Percentiles rank a stretch among this genome's conserved stretches.
Evolutionary conservation across 2,888 invertebrate genomes (phyloP).

Genomic region (Orthosia gothica): DNA sequence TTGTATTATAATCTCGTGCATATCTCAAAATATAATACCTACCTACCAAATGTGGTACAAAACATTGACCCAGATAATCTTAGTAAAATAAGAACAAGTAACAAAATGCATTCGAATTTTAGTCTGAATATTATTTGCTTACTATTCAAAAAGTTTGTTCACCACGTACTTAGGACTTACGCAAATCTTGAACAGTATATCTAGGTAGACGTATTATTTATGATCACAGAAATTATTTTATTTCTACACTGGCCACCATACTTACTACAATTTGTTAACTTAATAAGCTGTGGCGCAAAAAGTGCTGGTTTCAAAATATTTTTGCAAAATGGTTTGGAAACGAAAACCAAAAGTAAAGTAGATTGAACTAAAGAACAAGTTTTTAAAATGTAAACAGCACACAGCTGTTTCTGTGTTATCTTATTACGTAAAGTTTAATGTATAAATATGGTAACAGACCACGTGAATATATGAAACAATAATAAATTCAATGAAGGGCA

Average conservation of each 20-base stretch:
- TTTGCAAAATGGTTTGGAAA: constrained; percentile 16
- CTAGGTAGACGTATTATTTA: constrained; percentile 6
- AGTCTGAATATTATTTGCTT: not conserved
- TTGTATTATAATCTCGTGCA: constrained; percentile 9
- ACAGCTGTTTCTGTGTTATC: no score
- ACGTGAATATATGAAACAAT: not conserved
- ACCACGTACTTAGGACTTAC: not conserved
- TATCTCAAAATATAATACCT: constrained; percentile 12
- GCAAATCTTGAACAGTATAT: constrained; percentile 2
- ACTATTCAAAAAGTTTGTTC: not conserved
- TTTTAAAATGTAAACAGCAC: constrained; percentile 33
- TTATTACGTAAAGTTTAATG: constrained; percentile 34
- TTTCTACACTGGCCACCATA: constrained; percentile 30
- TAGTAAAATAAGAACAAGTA: not conserved
- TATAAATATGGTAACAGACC: constrained; percentile 20
- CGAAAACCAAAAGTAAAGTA: constrained; percentile 23
- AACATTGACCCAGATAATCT: constrained; percentile 47
- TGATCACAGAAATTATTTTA: constrained; percentile 36
- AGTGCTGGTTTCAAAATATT: constrained; percentile 30
- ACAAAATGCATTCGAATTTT: constrained; percentile 9
- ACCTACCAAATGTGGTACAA: constrained; percentile 8
- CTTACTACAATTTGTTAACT: constrained; percentile 39
- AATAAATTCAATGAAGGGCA: constrained; percentile 14
- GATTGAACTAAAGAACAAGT: constrained; percentile 39
- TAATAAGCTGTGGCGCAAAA: constrained; percentile 41